Evolutionary conservation across 2,113 vertebrate genomes (phyloP), one percentile per base, ranked within the genome.

Genomic region (Pseudois nayaur): DNA sequence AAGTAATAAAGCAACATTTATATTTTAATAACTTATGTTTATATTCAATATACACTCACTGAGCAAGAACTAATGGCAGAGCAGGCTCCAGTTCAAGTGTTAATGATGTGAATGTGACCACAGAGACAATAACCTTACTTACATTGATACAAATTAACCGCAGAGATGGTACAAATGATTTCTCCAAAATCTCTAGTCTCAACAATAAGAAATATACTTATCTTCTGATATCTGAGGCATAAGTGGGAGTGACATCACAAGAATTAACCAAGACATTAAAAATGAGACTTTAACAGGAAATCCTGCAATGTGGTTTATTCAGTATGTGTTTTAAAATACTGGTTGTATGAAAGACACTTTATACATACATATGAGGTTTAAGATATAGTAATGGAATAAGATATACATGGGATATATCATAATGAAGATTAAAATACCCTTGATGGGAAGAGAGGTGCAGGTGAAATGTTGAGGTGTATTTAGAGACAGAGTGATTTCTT

Each of bases 141-240:
- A 4, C 2, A 2, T 1, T 74, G 40, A 8, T 14, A 15, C 21
- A 7, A 92, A 29, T 62, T 45, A 33, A 29, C n/a, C 2, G 1
- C 17, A n/a, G 36, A 79, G 40, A 48, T 4, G 0, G n/a, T 8
- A n/a, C 13, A 64, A 45, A 33, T 27, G 1, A 52, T 6, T 9
- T 91, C 12, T 29, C 52, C 21, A 12, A 67, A 76, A 89, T 14
- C 76, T 36, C 13, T 15, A 55, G 27, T 57, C 40, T 60, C 14
- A 55, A n/a, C 25, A 7, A 23, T 19, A 33, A 91, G 19, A 94
- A 93, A 27, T 74, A 27, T 36, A 40, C 17, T 85, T 88, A 12
- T 33, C 9, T 79, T 94, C 19, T 36, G 67, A 86, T 96, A 93
- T 60, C 29, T 83, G 16, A 95, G 88, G 27, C 13, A 33, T 59